Base-by-base conservation (phyloP, 2,797 vertebrate species). In the Sphaeramia orbicularis region DNA sequence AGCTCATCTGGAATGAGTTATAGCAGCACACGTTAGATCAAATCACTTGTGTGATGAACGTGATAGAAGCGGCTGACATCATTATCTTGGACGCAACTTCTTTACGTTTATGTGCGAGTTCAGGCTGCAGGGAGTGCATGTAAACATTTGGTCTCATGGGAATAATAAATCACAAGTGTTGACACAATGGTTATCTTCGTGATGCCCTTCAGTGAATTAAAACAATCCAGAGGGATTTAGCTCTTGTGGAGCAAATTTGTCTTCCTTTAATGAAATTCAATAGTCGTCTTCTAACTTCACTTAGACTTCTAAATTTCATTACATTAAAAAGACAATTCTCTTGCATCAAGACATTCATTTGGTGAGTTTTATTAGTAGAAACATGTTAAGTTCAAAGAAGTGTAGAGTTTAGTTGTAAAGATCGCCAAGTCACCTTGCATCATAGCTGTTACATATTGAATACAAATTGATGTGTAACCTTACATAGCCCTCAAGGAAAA, bases 81-180 rank as follows among this genome's bases (percentile, higher is more conserved):
- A 73, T 81, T 60, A 65, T 74, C 70, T 72, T 62, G 48, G 62
- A 36, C 66, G 50, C 18, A 54, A 24, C 30, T 60, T 74, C 53
- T 80, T 68, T 71, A 47, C 67, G 58, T 77, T 58, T 65, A 60
- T 74, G 65, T 53, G 50, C 69, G 67, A 47, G 74, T 60, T 50
- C 61, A 65, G 65, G 42, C 76, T 54, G 60, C 14, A 43, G 56
- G 66, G 76, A 80, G 57, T 27, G 27, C 35, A 73, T 66, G 71
- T 83, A 86, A 86, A 82, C 73, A 84, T 61, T 62, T 62, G 41
- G 68, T 78, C 78, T 58, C 50, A 7, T n/a, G 54, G 62, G 85
- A 78, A 69, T 73, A 67, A 77, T 66, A 83, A 72, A 78, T 79
- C 78, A 75, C 58, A 78, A 67, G 78, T 82, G 82, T 79, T 88